Base-by-base conservation (phyloP, 1,140 invertebrate species). In the Marisa cornuarietis region DNA sequence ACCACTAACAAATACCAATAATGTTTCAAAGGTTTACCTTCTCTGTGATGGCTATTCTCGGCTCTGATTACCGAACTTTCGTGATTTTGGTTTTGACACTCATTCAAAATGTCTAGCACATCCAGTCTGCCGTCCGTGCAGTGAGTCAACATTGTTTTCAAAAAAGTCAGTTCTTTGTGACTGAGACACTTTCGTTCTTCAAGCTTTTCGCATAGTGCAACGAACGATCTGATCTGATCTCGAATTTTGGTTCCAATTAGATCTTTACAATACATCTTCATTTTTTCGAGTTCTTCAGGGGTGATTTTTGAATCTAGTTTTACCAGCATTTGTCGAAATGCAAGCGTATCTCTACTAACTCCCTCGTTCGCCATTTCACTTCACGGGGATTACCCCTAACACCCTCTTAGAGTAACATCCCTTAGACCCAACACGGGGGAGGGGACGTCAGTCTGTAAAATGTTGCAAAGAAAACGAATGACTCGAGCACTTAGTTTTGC, bases 231-330 rank as follows among this genome's bases (percentile, higher is more conserved):
- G n/a, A 87, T 84, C 71, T 82, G 79, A 78, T 85, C 83, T 71
- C 77, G 74, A 68, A 83, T 82, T 75, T 79, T 71, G 65, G 79
- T 83, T 52, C 80, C 82, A 24, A 87, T 81, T 22, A 80, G 49
- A 76, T 81, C 83, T 80, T 79, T 83, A 75, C 85, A 84, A 65
- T 82, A 71, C 78, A 84, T 84, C 72, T 84, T 84, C 81, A 87
- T 84, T 0, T 66, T 69, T 24, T 65, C 42, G 11, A 85, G 73
- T 75, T 83, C 82, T 68, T 26, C 9, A 4, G 54, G 49, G 11
- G 63, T 51, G 9, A 77, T 77, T n/a, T 68, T 61, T 54, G 65
- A 54, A 63, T 77, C 49, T 8, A 77, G 75, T 20, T 54, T 54
- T 24, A 77, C 63, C 51, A 77, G 20, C 75, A 77, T 77, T 22